Evolutionary conservation across 2,888 invertebrate genomes (phyloP), one percentile per base, ranked within the genome.

Genomic region (Nudaria mundana): DNA sequence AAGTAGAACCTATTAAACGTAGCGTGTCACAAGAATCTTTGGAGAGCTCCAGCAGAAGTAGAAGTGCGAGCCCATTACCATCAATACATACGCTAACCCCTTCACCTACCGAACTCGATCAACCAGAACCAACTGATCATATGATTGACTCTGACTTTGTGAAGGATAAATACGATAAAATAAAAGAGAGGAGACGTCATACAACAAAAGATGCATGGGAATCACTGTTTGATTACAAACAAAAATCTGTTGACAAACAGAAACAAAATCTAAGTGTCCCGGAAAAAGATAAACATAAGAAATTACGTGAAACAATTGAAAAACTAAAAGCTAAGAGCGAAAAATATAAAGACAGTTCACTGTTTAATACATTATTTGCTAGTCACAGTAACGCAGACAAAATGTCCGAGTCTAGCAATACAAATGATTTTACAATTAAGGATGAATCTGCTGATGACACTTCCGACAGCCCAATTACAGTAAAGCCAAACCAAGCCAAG

Each of bases 261-360:
- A 81, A 78, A 57, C 72, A 76, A 49, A 80, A 77, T 57, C 50
- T 77, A 13, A 61, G 71, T 28, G 55, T 77, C 30, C 78, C 83
- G 1, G 88, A 84, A 49, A 89, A 82, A 58, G 88, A 89, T 12
- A 90, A 90, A 64, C 89, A 90, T 63, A 81, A 82, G 43, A 90
- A 89, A 45, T 61, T 90, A 18, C 73, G 82, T 30, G 90, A 90
- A 66, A 92, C 92, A 0, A 92, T 92, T 37, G 92, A 92, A 70
- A 92, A 92, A 65, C 63, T 92, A 8, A 92, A 92, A 73, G 91
- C 91, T 7, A 92, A 91, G 68, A 91, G 90, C 65, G 91, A 91
- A 57, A 89, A 90, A 40, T 86, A 84, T 40, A 89, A 86, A 53
- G 84, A 85, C 11, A 53, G 71, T 30, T 60, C 79, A 8, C 45